Base-by-base conservation (phyloP, 2,888 invertebrate genomes). In the Emesis russula region DNA sequence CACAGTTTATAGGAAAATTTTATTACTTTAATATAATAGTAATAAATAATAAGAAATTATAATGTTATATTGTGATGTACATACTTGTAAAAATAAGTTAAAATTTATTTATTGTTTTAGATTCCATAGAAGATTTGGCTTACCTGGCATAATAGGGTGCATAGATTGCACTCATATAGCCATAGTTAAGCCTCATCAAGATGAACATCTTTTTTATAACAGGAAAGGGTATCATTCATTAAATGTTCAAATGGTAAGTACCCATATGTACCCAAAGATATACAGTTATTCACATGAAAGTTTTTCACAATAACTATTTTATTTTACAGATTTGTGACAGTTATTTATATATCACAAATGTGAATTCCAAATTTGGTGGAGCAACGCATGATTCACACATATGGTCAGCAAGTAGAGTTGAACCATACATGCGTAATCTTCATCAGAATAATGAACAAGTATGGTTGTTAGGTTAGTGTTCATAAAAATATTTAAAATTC, bases 101-200 rank as follows among this genome's bases (percentile, higher is more conserved):
- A 18, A 18, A 18, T 18, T 11, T 18, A 18, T n/a, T 7, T 58
- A 11, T 11, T 66, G 63, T 31, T 66, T 25, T 66, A 66, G 13
- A 66, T 66, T 66, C 13, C 66, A 66, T 31, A 66, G 31, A 25
- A 66, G 4, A 53, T 33, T 53, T 18, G 18, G 6, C 44, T 6
- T 25, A 25, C 89, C 89, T 9, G 89, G 86, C n/a, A 76, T 87
- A 63, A 81, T 86, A 33, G 87, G 91, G 25, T 90, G 90, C 84
- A 89, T 93, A 44, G 92, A 93, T 81, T 92, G 91, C 58, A 92
- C 91, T 80, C 89, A 92, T 71, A 75, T 90, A 33, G 88, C 89
- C 18, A 88, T 93, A 5, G 81, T 88, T 11, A 88, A 78, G 74
- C 94, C 93, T 7, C 33, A 31, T 38, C 63, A 86, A 15, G 82